Percentiles rank a stretch among this genome's conserved stretches.
Conservation (phyloP, 2,797 vertebrate species). For the Argya squamiceps region DNA sequence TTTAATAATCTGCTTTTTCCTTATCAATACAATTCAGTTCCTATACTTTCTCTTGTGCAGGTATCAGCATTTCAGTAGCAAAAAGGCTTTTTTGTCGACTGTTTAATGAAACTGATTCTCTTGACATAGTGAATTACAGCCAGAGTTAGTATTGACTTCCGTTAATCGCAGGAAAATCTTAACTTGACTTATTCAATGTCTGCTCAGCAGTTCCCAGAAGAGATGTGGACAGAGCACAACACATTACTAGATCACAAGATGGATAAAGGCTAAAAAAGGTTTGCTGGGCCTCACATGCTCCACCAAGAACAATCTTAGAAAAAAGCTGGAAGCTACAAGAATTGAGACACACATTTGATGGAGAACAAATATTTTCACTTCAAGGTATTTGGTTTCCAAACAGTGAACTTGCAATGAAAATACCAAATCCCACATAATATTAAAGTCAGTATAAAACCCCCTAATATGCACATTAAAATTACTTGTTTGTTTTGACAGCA, state of each 20-base stretch:
- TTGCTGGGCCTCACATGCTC: not conserved
- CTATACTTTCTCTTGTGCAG: not conserved
- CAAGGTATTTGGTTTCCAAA: not conserved
- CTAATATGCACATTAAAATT: not conserved
- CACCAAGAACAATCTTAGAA: not conserved
- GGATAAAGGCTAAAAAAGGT: not conserved
- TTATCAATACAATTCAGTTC: not conserved
- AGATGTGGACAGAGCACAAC: not conserved
- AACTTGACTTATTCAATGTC: not conserved
- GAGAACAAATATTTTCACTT: not conserved
- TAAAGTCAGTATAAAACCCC: not conserved
- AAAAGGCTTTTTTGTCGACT: not conserved
- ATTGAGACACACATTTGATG: not conserved
- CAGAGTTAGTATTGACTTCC: not conserved
- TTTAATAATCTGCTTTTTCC: not conserved
- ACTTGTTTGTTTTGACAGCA: not conserved
- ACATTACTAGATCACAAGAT: not conserved
- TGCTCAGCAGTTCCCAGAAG: not conserved
- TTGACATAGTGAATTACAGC: not conserved
- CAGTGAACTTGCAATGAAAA: not conserved
- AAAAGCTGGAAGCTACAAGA: not conserved
- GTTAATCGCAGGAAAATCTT: not conserved
- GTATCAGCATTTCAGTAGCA: not conserved
- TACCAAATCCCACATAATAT: not conserved
- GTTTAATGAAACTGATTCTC: not conserved